Base-by-base conservation (phyloP, 2,113 vertebrate species). In the Rhizomys pruinosus region DNA sequence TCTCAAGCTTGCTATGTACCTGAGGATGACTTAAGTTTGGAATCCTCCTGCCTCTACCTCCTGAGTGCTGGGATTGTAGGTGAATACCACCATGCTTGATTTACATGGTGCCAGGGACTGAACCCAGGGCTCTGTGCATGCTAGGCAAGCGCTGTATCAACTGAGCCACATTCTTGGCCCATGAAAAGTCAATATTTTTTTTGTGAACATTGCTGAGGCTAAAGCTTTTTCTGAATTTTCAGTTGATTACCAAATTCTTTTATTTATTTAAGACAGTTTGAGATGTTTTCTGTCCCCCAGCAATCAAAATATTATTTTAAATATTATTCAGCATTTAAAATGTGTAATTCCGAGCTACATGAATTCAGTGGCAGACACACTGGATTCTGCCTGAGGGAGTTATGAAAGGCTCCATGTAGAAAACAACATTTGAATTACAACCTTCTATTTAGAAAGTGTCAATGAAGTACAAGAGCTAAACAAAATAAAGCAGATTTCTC, bases 401-500 rank as follows among this genome's bases (percentile, higher is more conserved):
- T 59, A n/a, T 59, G 34, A 80, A 93, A 79, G 15, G 25, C 29
- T 90, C 92, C 77, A 66, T 47, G 15, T 79, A 25, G 57, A 93
- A 96, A 89, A 72, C 32, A 55, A 71, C 66, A 61, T 85, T 25
- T 94, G 63, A 94, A 95, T 95, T 92, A 86, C 39, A 95, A 69
- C 57, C 79, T 82, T 55, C 29, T 68, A 94, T 68, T 94, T 90
- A 86, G 34, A 87, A 93, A 72, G 12, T 44, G 87, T 93, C 93
- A 77, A 96, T 63, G 82, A 93, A 94, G 34, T 76, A 84, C 29
- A 81, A n/a, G n/a, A 76, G n/a, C 68, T 84, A 93, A 94, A 93
- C 66, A 92, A n/a, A 96, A 87, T 66, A 63, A 72, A 89, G 66
- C 44, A 44, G 61, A 90, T 92, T 90, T 93, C 27, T 84, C 89